Evolutionary conservation across 2,797 vertebrate genomes (phyloP), one percentile per base, ranked within the genome.

Genomic region (Lepus townsendii): DNA sequence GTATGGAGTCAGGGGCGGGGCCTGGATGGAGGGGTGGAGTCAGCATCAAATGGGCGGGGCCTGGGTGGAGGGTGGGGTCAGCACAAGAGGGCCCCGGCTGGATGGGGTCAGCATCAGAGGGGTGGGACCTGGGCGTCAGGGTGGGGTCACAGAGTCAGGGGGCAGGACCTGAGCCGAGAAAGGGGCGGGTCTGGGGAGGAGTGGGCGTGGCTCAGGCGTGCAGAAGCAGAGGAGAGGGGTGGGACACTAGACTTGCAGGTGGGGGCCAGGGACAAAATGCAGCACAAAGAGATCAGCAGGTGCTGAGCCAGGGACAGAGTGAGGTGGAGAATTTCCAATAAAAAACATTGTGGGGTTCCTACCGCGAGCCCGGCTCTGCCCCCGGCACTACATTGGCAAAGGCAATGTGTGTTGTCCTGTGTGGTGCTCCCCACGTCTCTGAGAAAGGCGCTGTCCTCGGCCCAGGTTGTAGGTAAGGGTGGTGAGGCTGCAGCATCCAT

Each of bases 271-370:
- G 65, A 24, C 88, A 71, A 93, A 92, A 54, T 68, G 88, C 77
- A 65, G 32, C 77, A 32, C 54, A 35, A 76, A 57, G 20, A 0
- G 17, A 26, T 13, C 1, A 0, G 16, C 30, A 52, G 26, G 11
- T 66, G 32, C 26, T 22, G 77, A 50, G 42, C 50, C 17, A 5
- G 12, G 42, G 38, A 7, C 57, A 62, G 66, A 82, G 8, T 73
- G 35, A 52, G 35, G 22, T 19, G 20, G 52, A 66, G 65, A 22
- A 69, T 77, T 80, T 57, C 47, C 66, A 20, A 16, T 71, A 66
- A 2, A 95, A 97, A 92, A 92, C 96, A 90, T 27, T 65, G 12
- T 5, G 12, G 65, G 69, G 76, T 32, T 22, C 71, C 32, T 83
- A 13, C 26, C 30, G 26, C 57, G 2, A 10, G 47, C 66, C 68